Evolutionary conservation across 2,797 vertebrate genomes (phyloP), one percentile per base, ranked within the genome.

Genomic region (Spinibarbus caldwelli): DNA sequence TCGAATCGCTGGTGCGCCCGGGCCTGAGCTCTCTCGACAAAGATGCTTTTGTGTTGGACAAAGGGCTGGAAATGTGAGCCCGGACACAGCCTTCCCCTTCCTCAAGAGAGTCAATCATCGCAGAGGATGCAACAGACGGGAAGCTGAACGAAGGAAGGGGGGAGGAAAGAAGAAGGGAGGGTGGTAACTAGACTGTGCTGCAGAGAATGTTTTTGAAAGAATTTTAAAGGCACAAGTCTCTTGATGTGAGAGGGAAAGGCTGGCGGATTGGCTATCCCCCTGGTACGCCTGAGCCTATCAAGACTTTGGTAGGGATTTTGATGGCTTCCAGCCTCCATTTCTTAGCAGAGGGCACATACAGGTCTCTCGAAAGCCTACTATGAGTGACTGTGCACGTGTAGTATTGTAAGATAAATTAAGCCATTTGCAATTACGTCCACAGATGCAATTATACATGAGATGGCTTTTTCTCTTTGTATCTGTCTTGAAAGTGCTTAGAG

Each of bases 21-120:
- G 90, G 92, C 92, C 90, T 91, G 89, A 92, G 94, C 90, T 90
- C 88, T 87, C 26, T 88, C 87, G 93, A 95, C 95, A 95, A 95
- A 95, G 94, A 91, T 81, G 88, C 92, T 91, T 92, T 94, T 95
- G 93, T 94, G 91, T 89, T 64, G 79, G 91, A 91, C 94, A 95
- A 93, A 91, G 82, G 90, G 87, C 86, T 87, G 75, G 93, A 94
- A 95, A 95, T 89, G 89, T 93, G 94, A 95, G 92, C 91, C 92
- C 78, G 59, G 89, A 91, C 92, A 89, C 92, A 90, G 87, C 90
- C 91, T 91, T 91, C 87, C 89, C 89, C 91, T 90, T 93, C 92
- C 94, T 94, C 93, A 85, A 85, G 92, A 93, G 94, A 95, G 91
- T 94, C 94, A 94, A 94, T 94, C 94, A 92, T 90, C 88, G 91